These are phyloP conservation scores for Engystomops pustulosus DNA, from an alignment of 2,113 vertebrate genomes.

Conservation along the genomic window DNA sequence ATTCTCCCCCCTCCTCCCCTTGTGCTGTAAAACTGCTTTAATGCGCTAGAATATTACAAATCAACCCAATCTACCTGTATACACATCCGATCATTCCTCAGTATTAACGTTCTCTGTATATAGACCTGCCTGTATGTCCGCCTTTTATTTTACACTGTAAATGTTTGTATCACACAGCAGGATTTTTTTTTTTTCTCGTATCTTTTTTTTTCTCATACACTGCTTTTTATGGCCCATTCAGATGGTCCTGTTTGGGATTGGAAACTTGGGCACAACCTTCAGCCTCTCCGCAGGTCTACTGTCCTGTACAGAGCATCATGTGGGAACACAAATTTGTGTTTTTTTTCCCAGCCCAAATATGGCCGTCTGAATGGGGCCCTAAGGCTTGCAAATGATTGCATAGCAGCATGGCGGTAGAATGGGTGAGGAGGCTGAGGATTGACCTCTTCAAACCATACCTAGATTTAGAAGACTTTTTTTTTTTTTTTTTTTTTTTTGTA, in stretches of 20 bases:
- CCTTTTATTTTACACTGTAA: slow-evolving; percentile 62
- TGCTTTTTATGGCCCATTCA: too few species aligned
- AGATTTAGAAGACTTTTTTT: neutral
- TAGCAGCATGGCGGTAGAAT: neutral
- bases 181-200: neutral
- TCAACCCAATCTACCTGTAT: slow-evolving; percentile 65
- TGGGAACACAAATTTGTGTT: too few species aligned
- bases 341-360: too few species aligned
- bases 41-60: slow-evolving; percentile 63
- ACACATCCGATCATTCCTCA: slow-evolving; percentile 59
- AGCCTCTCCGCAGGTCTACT: too few species aligned
- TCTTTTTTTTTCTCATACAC: neutral
- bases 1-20: slow-evolving; percentile 17
- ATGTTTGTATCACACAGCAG: slow-evolving; percentile 62
- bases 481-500: too few species aligned
- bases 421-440: neutral
- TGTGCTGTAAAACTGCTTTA: slow-evolving; percentile 65
- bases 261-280: too few species aligned
- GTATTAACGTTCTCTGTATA: slow-evolving; percentile 44
- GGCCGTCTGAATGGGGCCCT: too few species aligned
- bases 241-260: too few species aligned
- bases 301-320: too few species aligned
- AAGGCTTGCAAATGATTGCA: neutral
- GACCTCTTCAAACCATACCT: neutral
- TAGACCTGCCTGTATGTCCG: slow-evolving; percentile 27